Percentiles rank a stretch among this genome's conserved stretches.
Conservation (phyloP, 2,113 vertebrate species). For the Salvelinus alpinus region DNA sequence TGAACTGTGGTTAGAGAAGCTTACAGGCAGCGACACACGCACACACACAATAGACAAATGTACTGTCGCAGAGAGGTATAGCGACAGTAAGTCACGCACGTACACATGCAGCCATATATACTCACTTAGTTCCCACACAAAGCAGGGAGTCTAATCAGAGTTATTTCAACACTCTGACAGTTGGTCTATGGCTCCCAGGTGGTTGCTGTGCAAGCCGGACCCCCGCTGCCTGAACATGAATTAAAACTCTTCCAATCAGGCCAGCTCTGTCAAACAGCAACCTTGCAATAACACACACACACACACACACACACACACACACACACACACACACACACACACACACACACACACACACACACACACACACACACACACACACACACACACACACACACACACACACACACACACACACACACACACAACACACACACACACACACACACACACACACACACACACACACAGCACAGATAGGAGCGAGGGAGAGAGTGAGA, state of each 20-base stretch:
- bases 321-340: no score
- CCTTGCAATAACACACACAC: not conserved
- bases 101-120: no score
- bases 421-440: not conserved
- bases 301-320: no score
- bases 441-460: not conserved
- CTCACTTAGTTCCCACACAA: not conserved
- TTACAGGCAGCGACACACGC: no score
- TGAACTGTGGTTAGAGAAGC: no score
- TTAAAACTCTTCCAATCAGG: conserved; percentile 15
- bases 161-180: conserved; percentile 5
- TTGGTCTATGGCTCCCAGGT: conserved; percentile 1
- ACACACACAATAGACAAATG: no score
- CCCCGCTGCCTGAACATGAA: conserved; percentile 1
- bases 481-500: not conserved
- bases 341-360: no score
- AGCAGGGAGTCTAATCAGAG: conserved; percentile 4
- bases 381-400: no score
- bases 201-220: conserved; percentile 11
- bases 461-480: not conserved
- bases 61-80: no score
- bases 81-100: no score
- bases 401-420: not conserved
- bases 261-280: conserved; percentile 10
- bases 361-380: no score